Conservation (phyloP, 2,797 vertebrate genomes). For the Anguilla marmorata region DNA sequence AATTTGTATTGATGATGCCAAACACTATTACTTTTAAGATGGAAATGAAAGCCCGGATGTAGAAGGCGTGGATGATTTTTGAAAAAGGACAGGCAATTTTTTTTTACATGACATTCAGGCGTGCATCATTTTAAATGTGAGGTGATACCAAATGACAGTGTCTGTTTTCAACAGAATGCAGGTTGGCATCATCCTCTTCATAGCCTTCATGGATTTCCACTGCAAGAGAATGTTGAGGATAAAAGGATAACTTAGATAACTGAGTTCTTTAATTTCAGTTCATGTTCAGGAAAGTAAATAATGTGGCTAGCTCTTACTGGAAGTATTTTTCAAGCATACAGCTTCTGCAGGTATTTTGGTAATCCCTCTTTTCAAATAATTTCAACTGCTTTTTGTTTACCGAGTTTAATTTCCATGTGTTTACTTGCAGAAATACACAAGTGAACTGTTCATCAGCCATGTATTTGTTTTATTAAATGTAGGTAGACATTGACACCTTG, state of each 20-base stretch:
- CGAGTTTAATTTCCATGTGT: conserved; percentile 20
- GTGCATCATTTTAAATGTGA: background rate
- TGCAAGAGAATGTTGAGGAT: background rate
- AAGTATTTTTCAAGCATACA: conserved; percentile 8
- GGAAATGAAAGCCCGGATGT: background rate
- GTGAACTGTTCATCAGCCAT: conserved; percentile 16
- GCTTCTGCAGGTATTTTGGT: background rate
- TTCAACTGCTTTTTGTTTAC: conserved; percentile 28
- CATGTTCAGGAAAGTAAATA: background rate
- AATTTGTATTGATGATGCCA: background rate
- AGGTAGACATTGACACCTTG: conserved; percentile 35
- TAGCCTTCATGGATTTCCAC: background rate
- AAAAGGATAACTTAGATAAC: background rate
- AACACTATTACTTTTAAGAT: background rate
- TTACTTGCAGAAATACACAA: conserved; percentile 35
- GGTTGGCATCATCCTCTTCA: background rate
- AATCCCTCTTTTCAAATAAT: conserved; percentile 17
- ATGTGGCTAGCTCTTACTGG: background rate
- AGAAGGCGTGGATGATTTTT: background rate
- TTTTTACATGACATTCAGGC: background rate
- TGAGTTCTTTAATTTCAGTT: background rate
- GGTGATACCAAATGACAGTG: background rate
- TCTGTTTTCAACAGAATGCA: background rate
- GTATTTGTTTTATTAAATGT: conserved; percentile 30
- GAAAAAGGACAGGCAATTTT: background rate